phyloP scores from a whole-genome alignment of 1,140 invertebrate species.

The Brachionus paranguensis region DNA sequence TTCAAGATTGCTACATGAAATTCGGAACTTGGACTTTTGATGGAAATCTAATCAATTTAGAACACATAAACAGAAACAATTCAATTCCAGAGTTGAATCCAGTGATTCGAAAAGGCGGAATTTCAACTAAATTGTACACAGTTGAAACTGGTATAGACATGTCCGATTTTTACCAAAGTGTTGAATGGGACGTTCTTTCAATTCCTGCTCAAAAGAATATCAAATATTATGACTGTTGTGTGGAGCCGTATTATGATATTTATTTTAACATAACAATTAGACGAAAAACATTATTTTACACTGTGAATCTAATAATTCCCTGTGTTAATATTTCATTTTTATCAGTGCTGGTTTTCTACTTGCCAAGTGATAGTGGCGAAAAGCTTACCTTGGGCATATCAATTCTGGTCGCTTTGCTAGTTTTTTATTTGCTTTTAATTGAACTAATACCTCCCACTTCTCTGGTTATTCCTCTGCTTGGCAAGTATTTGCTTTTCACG shows the following conservation, averaged over 20 bases:
- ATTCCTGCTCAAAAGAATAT: conserved; percentile 44
- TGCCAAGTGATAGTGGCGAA: conserved; percentile 94
- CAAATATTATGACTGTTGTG: conserved; percentile 43
- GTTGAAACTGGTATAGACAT: conserved; percentile 41
- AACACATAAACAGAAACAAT: conserved; percentile 47
- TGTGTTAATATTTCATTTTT: conserved; percentile 72
- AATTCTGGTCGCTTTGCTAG: conserved; percentile 96
- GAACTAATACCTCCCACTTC: conserved; percentile 98
- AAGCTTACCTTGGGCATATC: conserved; percentile 97
- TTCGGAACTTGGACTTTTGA: conserved; percentile 98
- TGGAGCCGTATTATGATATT: conserved; percentile 53
- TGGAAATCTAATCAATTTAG: conserved; percentile 75
- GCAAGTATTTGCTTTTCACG: conserved; percentile 97
- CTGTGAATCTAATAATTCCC: conserved; percentile 55
- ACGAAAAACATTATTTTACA: conserved; percentile 55
- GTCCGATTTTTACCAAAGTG: conserved; percentile 40
- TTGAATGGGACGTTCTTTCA: conserved; percentile 44
- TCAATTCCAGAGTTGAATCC: neutral
- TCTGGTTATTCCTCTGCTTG: conserved; percentile 88
- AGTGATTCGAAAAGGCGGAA: neutral
- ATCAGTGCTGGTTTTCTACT: conserved; percentile 92
- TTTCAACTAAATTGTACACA: conserved; percentile 30
- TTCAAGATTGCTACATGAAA: conserved; percentile 89
- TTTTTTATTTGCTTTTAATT: conserved; percentile 96
- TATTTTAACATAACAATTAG: conserved; percentile 54